These are phyloP conservation scores for Eueremaeus valkanovi DNA, from an alignment of 2,888 invertebrate species.

Conservation along the genomic window DNA sequence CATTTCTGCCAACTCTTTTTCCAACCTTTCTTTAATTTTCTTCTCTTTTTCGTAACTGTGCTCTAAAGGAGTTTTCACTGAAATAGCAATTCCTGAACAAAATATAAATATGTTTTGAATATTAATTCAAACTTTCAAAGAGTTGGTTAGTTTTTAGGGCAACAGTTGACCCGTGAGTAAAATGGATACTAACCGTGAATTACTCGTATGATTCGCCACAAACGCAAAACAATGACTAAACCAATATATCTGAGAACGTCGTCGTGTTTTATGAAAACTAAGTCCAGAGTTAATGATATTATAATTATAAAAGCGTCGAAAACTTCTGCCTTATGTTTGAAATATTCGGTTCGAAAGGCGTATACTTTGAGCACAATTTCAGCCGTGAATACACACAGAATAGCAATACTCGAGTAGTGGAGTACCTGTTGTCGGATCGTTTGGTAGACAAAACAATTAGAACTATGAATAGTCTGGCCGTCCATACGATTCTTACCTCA, in stretches of 20 bases:
- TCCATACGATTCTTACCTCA: neutral
- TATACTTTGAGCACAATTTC: constrained; percentile 52
- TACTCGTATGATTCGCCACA: constrained; percentile 55
- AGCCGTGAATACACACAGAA: constrained; percentile 52
- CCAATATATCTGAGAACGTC: constrained; percentile 52
- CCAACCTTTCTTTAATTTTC: constrained; percentile 50
- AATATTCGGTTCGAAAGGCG: constrained; percentile 52
- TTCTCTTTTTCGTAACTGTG: constrained; percentile 51
- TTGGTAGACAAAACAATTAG: too few relatives aligned
- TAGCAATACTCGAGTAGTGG: constrained; percentile 52
- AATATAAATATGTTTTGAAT: neutral
- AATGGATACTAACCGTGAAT: constrained; percentile 52
- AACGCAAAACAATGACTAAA: constrained; percentile 53
- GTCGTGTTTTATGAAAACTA: constrained; percentile 50
- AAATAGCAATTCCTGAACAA: constrained; percentile 47
- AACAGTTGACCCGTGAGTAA: neutral
- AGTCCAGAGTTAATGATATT: constrained; percentile 53
- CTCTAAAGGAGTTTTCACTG: constrained; percentile 53
- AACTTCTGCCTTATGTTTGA: constrained; percentile 53
- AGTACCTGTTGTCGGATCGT: constrained; percentile 47
- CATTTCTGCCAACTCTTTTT: constrained; percentile 53
- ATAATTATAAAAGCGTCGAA: constrained; percentile 54
- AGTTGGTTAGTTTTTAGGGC: too few relatives aligned
- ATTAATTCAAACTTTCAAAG: too few relatives aligned
- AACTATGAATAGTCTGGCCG: neutral